phyloP scores from a whole-genome alignment of 2,888 invertebrate genomes.

The Rhagonycha lutea region DNA sequence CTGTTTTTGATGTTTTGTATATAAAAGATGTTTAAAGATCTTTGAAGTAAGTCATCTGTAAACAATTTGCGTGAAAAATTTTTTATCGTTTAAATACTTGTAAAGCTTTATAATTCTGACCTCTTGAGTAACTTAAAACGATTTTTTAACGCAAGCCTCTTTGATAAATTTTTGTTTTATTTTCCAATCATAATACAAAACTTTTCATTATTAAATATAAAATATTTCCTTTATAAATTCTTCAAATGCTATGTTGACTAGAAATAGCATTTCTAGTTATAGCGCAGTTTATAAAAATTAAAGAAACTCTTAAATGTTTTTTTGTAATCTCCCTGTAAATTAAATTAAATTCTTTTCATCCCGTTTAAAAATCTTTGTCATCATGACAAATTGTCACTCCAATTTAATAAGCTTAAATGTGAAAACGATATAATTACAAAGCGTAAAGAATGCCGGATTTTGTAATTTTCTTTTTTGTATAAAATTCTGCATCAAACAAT shows the following conservation, averaged over 20 bases:
- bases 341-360: not conserved
- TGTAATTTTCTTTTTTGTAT: too few relatives aligned
- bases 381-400: not conserved
- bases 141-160: not conserved
- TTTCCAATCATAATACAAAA: not conserved
- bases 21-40: conserved; percentile 2
- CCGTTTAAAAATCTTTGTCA: not conserved
- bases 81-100: not conserved
- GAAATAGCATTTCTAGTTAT: not conserved
- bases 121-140: not conserved
- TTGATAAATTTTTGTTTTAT: not conserved
- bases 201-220: not conserved
- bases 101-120: not conserved
- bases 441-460: too few relatives aligned
- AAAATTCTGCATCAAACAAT: too few relatives aligned
- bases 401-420: too few relatives aligned
- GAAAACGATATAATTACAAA: too few relatives aligned
- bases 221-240: not conserved
- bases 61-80: not conserved
- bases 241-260: not conserved
- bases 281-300: not conserved
- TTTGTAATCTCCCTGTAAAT: not conserved
- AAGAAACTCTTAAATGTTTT: not conserved
- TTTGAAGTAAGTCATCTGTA: conserved; percentile 1
- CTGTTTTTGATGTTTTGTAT: conserved; percentile 3